These are phyloP conservation scores for Caradrina clavipalpis DNA, from an alignment of 2,888 invertebrate genomes.

Conservation along the genomic window DNA sequence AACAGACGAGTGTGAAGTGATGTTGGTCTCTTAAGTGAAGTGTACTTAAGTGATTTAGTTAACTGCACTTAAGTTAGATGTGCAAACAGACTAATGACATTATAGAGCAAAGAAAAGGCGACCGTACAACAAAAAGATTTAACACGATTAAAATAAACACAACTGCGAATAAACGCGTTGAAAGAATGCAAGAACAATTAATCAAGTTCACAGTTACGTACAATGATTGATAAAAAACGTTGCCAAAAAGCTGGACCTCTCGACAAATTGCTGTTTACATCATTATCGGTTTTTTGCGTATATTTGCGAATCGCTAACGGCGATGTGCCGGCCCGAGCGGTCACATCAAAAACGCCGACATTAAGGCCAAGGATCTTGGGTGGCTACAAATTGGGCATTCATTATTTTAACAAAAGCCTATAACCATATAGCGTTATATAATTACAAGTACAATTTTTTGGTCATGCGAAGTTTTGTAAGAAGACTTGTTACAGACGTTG, in stretches of 20 bases:
- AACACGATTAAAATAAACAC: conserved; percentile 53
- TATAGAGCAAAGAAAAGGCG: conserved; percentile 27
- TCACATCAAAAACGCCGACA: conserved; percentile 83
- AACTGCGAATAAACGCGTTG: conserved; percentile 44
- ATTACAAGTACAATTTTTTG: conserved; percentile 77
- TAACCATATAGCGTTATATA: conserved; percentile 81
- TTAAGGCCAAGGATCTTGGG: conserved; percentile 84
- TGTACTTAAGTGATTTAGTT: conserved; percentile 32
- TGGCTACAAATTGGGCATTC: conserved; percentile 83
- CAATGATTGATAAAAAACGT: conserved; percentile 67
- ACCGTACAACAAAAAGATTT: conserved; percentile 5
- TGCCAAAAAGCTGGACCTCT: conserved; percentile 62
- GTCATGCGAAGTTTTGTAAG: conserved; percentile 73
- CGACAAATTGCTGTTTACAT: conserved; percentile 76
- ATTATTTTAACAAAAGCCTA: conserved; percentile 85
- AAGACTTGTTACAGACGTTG: conserved; percentile 49
- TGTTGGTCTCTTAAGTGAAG: conserved; percentile 32
- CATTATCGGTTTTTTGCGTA: conserved; percentile 78
- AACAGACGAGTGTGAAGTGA: conserved; percentile 30
- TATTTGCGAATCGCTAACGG: conserved; percentile 84
- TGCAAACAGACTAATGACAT: conserved; percentile 40
- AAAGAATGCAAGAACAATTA: conserved; percentile 62
- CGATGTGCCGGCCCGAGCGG: conserved; percentile 70
- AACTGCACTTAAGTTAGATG: conserved; percentile 41
- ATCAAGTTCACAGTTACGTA: conserved; percentile 66